A percentile compares a stretch with the other conserved stretches of the same genome.
phyloP scores from a whole-genome alignment of 2,888 invertebrate genomes.

The Megalurothrips usitatus region DNA sequence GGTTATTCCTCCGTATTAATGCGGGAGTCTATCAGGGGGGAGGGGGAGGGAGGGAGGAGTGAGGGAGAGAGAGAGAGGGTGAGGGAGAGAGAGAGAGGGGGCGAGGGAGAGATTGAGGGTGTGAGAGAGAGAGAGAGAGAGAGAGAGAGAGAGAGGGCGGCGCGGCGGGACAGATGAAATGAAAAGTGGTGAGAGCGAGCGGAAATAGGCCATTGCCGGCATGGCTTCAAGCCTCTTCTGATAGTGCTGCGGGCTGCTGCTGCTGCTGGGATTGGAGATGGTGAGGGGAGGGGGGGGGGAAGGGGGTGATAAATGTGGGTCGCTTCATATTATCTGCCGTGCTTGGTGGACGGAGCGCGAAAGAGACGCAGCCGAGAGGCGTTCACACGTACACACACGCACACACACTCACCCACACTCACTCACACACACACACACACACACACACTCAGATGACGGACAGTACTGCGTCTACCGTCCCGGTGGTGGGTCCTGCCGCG shows the following conservation, averaged over 20 bases:
- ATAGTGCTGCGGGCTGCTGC: neutral
- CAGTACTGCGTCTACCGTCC: no score
- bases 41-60: no score
- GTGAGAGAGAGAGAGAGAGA: neutral
- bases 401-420: no score
- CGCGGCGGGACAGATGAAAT: neutral
- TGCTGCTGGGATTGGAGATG: neutral
- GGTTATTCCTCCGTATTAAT: no score
- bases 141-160: neutral
- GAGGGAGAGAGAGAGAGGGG: neutral
- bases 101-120: neutral
- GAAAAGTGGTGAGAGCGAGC: neutral
- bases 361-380: no score
- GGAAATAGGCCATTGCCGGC: constrained; percentile 25
- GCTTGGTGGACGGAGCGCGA: neutral
- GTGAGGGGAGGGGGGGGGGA: neutral
- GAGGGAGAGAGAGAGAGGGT: no score
- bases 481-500: no score
- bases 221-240: no score
- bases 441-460: no score
- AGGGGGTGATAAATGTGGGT: neutral
- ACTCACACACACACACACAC: no score
- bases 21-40: no score
- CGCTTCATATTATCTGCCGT: neutral
- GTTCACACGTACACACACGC: no score